These are phyloP conservation scores for Gibbula magus DNA, from an alignment of 2,888 invertebrate species.

Conservation along the genomic window DNA sequence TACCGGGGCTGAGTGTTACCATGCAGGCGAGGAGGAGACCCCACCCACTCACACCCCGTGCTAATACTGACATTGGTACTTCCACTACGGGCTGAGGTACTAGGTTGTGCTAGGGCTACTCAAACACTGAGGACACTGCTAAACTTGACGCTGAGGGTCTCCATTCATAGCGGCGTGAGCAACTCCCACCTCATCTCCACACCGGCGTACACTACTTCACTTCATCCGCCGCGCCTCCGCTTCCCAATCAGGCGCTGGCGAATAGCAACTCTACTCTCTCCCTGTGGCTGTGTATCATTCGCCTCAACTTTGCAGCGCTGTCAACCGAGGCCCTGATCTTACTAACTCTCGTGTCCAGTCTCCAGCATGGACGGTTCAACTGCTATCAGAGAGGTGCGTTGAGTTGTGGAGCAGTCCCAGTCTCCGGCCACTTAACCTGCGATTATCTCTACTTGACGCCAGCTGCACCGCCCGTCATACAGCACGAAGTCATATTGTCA, in stretches of 20 bases:
- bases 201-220: background rate
- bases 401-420: too few relatives aligned
- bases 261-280: background rate
- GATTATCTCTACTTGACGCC: too few relatives aligned
- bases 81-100: background rate
- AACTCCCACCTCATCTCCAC: background rate
- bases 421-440: too few relatives aligned
- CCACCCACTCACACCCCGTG: background rate
- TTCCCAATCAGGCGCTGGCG: background rate
- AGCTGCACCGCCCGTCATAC: too few relatives aligned
- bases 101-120: too few relatives aligned
- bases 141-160: too few relatives aligned
- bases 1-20: background rate
- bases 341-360: too few relatives aligned
- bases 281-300: background rate
- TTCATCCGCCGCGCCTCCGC: background rate
- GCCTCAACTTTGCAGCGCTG: too few relatives aligned
- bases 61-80: background rate
- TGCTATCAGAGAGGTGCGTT: too few relatives aligned
- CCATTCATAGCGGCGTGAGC: background rate
- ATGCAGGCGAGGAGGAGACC: background rate
- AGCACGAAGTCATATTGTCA: too few relatives aligned
- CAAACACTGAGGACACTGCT: background rate
- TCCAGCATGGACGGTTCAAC: too few relatives aligned
- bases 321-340: too few relatives aligned